Percentiles rank a stretch among this genome's conserved stretches.
Conservation (phyloP, 2,113 vertebrate species). For the Nerophis lumbriciformis region DNA sequence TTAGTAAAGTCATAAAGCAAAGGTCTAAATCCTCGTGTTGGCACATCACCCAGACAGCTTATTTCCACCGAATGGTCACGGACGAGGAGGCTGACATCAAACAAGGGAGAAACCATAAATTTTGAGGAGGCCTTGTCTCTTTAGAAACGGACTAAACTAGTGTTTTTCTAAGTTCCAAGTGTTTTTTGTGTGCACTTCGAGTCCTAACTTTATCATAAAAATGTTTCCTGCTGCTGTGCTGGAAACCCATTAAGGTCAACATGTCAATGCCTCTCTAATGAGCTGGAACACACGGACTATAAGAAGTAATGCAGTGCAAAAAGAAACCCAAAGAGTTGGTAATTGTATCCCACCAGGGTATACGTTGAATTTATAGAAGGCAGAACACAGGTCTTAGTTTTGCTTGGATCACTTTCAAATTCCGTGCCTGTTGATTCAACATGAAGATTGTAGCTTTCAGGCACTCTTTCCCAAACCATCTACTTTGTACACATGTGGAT, state of each 20-base stretch:
- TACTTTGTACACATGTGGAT: too few species aligned
- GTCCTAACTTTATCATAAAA: neutral
- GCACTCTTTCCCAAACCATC: too few species aligned
- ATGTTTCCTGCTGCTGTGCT: neutral
- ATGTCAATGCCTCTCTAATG: constrained; percentile 6
- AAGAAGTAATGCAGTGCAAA: neutral
- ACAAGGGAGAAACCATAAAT: constrained; percentile 2
- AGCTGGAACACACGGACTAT: neutral
- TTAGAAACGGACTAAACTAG: neutral
- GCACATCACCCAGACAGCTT: neutral
- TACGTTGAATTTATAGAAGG: neutral
- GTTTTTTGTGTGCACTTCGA: neutral
- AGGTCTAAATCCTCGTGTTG: neutral
- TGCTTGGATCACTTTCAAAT: neutral
- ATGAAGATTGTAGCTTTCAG: too few species aligned
- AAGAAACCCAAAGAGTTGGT: neutral
- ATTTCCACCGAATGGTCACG: neutral
- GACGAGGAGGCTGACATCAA: constrained; percentile 1
- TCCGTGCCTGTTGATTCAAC: neutral
- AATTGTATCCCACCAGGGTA: neutral
- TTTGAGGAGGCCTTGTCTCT: neutral
- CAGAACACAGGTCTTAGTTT: neutral
- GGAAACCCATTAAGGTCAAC: neutral
- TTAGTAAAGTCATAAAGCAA: neutral
- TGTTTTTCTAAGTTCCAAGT: constrained; percentile 1